Conservation (phyloP, 2,113 vertebrate genomes). For the Bostrychus sinensis region DNA sequence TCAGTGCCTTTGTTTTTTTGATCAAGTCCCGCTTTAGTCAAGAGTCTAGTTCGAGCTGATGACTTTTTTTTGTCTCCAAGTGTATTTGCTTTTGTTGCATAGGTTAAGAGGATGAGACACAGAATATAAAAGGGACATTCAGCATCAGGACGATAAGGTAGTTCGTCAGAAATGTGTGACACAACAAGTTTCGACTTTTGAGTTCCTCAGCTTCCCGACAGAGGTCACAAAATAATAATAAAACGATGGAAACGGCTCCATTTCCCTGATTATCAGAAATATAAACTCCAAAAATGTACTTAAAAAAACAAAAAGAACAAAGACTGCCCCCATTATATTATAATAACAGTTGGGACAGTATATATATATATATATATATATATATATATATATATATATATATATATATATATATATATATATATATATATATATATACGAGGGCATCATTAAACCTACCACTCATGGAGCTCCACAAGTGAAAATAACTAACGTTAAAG, state of each 20-base stretch:
- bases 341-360: conserved; percentile 72
- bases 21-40: conserved; percentile 66
- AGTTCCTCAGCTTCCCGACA: conserved; percentile 71
- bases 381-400: conserved; percentile 70
- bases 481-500: conserved; percentile 73
- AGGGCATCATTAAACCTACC: conserved; percentile 73
- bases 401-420: conserved; percentile 70
- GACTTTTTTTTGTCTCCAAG: conserved; percentile 68
- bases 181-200: conserved; percentile 82
- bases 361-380: conserved; percentile 70
- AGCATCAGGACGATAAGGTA: conserved; percentile 85
- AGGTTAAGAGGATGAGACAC: conserved; percentile 77
- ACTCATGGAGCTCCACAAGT: conserved; percentile 58
- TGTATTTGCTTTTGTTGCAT: conserved; percentile 78
- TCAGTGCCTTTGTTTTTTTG: conserved; percentile 71
- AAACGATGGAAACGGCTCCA: conserved; percentile 88
- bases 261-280: conserved; percentile 92
- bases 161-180: conserved; percentile 78
- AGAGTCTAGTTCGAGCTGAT: conserved; percentile 68
- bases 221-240: conserved; percentile 77
- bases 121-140: conserved; percentile 84
- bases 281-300: conserved; percentile 73
- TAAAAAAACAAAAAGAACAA: conserved; percentile 75
- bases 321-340: conserved; percentile 71
- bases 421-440: conserved; percentile 67